Evolutionary conservation across 2,797 vertebrate species (phyloP), one percentile per base, ranked within the genome.

Genomic region (Trematomus bernacchii): DNA sequence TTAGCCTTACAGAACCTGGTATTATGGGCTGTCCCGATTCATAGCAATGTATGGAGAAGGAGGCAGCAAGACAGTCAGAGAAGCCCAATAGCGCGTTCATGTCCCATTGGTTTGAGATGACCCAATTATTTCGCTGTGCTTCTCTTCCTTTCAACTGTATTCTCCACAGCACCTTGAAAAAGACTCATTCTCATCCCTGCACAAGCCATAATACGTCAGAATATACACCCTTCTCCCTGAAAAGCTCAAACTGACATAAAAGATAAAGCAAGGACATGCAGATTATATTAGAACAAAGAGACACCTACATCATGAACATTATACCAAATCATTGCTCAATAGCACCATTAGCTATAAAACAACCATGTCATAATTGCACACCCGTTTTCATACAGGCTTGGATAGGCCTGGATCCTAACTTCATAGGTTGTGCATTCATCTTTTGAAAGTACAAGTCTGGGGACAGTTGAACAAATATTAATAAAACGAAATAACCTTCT

Each of bases 61-160:
- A 85, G 70, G 71, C 63, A 83, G 74, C 57, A 82, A 79, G 80
- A 89, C 76, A 85, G 86, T 86, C 83, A 73, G 82, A 88, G 79
- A 81, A 92, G 89, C 80, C 90, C 85, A 84, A 89, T 91, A 90
- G 87, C 83, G 78, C 82, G 76, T 91, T 95, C 91, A 93, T 92
- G 93, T 94, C 93, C 89, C 90, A 85, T 93, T 91, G 89, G 87
- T 92, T 93, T 74, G 33, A 83, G 90, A 90, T 93, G 92, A 94
- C 92, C 93, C 89, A 94, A 94, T 95, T 94, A 94, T 88, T 87
- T 66, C 76, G 85, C 82, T 81, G 84, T 86, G 87, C 87, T 80
- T 82, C 69, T 86, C 79, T 87, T 85, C 80, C 66, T 83, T 78
- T 85, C 80, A 78, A 82, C 87, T 87, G 89, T 75, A 90, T 87